These are phyloP conservation scores for Trisateles emortualis DNA, from an alignment of 2,888 invertebrate species.

Conservation along the genomic window DNA sequence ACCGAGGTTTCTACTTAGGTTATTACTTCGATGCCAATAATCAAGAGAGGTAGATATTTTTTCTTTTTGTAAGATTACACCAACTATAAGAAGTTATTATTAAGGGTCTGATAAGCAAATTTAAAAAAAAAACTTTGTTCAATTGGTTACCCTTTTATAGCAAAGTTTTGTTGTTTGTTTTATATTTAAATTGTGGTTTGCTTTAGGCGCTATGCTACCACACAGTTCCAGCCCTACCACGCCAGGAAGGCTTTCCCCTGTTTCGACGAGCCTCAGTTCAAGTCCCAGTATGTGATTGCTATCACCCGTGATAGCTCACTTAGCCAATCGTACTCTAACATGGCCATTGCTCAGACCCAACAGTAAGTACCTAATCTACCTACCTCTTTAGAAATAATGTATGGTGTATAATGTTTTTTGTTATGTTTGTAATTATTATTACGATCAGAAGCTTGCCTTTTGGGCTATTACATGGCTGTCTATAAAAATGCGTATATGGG, in stretches of 20 bases:
- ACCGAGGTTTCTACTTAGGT: conserved; percentile 80
- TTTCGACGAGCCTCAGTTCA: conserved; percentile 95
- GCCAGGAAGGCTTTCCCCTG: conserved; percentile 95
- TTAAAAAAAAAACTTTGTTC: too few relatives aligned
- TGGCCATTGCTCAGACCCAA: conserved; percentile 80
- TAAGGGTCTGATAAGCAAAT: too few relatives aligned
- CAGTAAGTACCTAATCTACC: conserved; percentile 57
- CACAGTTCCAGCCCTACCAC: conserved; percentile 93
- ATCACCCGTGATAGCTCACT: conserved; percentile 87
- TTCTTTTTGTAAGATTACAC: too few relatives aligned
- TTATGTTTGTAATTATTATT: too few relatives aligned
- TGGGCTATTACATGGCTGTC: too few relatives aligned
- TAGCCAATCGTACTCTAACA: conserved; percentile 88
- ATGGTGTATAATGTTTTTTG: too few relatives aligned
- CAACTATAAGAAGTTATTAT: too few relatives aligned
- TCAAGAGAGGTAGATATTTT: conserved; percentile 57
- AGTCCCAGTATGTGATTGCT: conserved; percentile 90
- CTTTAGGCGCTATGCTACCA: conserved; percentile 85
- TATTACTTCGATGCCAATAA: conserved; percentile 66
- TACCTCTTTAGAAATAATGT: not conserved
- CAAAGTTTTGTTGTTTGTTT: too few relatives aligned
- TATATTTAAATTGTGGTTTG: not conserved
- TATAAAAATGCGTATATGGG: too few relatives aligned
- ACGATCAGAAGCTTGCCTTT: too few relatives aligned
- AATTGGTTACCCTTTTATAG: too few relatives aligned